Evolutionary conservation across 2,888 invertebrate species (phyloP).

Genomic region (Megalurothrips usitatus): DNA sequence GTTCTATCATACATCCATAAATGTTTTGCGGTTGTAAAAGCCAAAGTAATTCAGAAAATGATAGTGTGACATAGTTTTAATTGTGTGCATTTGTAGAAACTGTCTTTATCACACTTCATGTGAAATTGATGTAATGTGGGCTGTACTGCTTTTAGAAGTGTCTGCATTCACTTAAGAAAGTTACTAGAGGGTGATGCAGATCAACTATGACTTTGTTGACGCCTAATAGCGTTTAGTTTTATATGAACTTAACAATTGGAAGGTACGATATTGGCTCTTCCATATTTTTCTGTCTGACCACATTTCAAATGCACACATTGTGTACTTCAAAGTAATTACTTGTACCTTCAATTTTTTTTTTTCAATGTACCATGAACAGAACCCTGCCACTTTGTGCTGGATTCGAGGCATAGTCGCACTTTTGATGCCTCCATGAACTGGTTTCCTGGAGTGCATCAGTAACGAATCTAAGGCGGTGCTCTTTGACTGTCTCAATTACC

Average conservation of each 20-base stretch:
- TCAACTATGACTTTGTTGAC: not conserved
- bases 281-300: not conserved
- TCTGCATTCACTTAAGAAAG: not conserved
- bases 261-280: not conserved
- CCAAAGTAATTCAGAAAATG: not conserved
- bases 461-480: not conserved
- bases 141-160: not conserved
- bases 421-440: not conserved
- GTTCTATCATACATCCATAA: not conserved
- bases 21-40: conserved; percentile 4
- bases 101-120: no score
- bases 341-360: not conserved
- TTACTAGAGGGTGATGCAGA: not conserved
- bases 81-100: no score
- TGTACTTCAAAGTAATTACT: not conserved
- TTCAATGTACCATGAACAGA: not conserved
- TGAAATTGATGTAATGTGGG: not conserved
- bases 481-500: not conserved
- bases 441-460: not conserved
- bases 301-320: not conserved
- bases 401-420: not conserved
- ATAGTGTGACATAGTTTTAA: not conserved
- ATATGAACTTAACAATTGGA: not conserved
- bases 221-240: not conserved
- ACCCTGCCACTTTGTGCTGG: no score